These are phyloP conservation scores for Nomada goodeniana DNA, from an alignment of 2,888 invertebrate genomes.

Conservation along the genomic window DNA sequence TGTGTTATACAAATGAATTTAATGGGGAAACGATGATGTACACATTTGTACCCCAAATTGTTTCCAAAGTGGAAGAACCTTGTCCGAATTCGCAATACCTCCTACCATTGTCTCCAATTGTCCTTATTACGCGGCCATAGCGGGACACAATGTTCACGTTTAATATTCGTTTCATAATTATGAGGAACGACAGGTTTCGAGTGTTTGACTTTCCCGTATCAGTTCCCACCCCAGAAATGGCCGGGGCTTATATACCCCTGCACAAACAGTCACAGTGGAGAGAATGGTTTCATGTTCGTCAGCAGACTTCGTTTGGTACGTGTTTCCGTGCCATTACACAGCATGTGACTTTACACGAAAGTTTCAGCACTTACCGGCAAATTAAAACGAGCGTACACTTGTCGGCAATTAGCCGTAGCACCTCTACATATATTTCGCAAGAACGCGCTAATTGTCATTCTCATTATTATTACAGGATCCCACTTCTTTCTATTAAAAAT, in stretches of 20 bases:
- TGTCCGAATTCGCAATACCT: not conserved
- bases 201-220: conserved; percentile 68
- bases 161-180: conserved; percentile 62
- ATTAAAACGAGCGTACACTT: conserved; percentile 24
- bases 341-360: conserved; percentile 18
- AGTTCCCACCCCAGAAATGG: conserved; percentile 46
- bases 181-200: conserved; percentile 58
- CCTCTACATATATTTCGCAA: not conserved
- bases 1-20: not conserved
- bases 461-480: conserved; percentile 2
- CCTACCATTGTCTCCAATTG: not conserved
- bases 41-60: not conserved
- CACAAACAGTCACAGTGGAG: conserved; percentile 69
- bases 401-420: not conserved
- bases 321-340: not conserved
- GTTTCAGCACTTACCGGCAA: conserved; percentile 22
- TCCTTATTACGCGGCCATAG: not conserved
- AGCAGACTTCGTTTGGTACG: conserved; percentile 23
- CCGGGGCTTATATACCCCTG: conserved; percentile 71
- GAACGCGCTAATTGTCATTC: conserved; percentile 14
- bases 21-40: not conserved
- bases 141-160: conserved; percentile 22
- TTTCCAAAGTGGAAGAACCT: not conserved
- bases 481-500: conserved; percentile 4
- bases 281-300: conserved; percentile 55